A percentile compares a stretch with the other conserved stretches of the same genome.
These are phyloP conservation scores for Cantharis rustica DNA, from an alignment of 2,888 invertebrate species.

Conservation along the genomic window DNA sequence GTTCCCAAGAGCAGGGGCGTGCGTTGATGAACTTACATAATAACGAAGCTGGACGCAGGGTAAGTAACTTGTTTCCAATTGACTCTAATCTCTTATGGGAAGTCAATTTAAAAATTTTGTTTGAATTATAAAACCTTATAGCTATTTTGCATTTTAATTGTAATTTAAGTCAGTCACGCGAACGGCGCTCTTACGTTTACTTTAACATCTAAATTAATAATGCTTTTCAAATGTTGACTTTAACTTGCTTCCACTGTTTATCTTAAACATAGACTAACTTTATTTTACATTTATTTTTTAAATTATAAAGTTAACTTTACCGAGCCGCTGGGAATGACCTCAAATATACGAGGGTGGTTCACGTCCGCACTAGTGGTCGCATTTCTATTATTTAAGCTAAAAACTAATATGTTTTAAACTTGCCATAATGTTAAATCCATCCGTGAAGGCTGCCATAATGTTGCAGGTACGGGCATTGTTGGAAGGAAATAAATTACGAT, in stretches of 20 bases:
- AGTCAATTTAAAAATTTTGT: conserved; percentile 18
- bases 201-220: conserved; percentile 5
- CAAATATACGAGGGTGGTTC: not conserved
- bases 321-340: not conserved
- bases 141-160: conserved; percentile 38
- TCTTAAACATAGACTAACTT: not conserved
- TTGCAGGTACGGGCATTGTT: not conserved
- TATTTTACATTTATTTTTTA: conserved; percentile 6
- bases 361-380: too few relatives aligned
- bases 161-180: conserved; percentile 32
- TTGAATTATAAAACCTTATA: conserved; percentile 6
- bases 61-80: conserved; percentile 51
- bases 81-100: not conserved
- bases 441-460: not conserved
- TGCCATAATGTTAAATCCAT: too few relatives aligned
- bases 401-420: too few relatives aligned
- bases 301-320: conserved; percentile 7
- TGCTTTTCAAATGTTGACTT: not conserved
- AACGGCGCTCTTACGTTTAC: conserved; percentile 6
- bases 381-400: too few relatives aligned
- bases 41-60: conserved; percentile 96
- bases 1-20: conserved; percentile 81
- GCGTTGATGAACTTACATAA: conserved; percentile 97
- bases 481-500: not conserved
- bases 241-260: not conserved